phyloP scores from a whole-genome alignment of 2,888 invertebrate genomes.

The Lingula anatina region DNA sequence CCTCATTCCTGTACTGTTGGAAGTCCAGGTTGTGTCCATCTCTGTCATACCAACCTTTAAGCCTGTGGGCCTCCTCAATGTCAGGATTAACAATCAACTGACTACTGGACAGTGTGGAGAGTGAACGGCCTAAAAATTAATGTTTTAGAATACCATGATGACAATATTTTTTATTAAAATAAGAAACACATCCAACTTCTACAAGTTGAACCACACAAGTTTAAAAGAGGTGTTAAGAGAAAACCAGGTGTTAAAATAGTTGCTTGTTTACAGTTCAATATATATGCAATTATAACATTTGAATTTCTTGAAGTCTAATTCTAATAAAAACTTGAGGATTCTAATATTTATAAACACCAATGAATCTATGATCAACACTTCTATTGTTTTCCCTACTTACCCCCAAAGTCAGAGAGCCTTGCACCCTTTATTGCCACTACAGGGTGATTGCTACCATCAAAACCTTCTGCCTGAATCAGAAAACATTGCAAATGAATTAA shows the following conservation, averaged over 20 bases:
- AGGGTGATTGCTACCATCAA: constrained; percentile 71
- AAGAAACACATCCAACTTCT: too few species aligned
- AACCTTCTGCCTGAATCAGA: constrained; percentile 68
- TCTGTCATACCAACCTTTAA: constrained; percentile 89
- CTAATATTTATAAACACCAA: neutral
- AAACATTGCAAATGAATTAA: too few species aligned
- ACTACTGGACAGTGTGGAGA: constrained; percentile 45
- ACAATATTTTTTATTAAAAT: too few species aligned
- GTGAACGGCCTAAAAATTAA: constrained; percentile 40
- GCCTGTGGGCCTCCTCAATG: constrained; percentile 73
- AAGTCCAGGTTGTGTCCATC: constrained; percentile 51
- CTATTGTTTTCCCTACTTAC: too few species aligned
- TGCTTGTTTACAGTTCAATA: too few species aligned
- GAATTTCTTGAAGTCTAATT: neutral
- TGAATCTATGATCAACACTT: too few species aligned
- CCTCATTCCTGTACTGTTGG: constrained; percentile 34
- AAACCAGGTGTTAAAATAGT: too few species aligned
- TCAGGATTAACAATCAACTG: constrained; percentile 79
- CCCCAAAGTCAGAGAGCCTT: constrained; percentile 77
- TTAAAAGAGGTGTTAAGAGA: too few species aligned
- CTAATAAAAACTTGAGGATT: neutral
- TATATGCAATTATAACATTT: too few species aligned
- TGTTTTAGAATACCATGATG: neutral
- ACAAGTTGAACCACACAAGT: too few species aligned
- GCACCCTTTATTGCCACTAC: constrained; percentile 83